Evolutionary conservation across 2,888 invertebrate genomes (phyloP), one percentile per base, ranked within the genome.

Genomic region (Poecilus cupreus): DNA sequence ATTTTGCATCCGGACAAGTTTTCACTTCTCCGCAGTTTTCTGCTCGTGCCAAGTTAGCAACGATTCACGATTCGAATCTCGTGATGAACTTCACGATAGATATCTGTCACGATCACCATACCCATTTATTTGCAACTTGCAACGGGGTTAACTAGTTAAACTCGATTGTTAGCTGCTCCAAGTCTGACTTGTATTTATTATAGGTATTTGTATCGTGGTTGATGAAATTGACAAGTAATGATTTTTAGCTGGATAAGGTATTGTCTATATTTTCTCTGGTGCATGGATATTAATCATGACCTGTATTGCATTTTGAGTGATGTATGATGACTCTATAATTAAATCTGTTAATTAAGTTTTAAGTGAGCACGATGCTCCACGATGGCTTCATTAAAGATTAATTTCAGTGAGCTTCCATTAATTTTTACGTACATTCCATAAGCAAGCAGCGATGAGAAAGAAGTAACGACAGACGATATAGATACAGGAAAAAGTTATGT

Each of bases 251-350:
- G 10, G 11, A 2, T n/a, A 43, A 43, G 43, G 43, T 13, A 43
- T 43, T 43, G 43, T 43, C n/a, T 43, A 2, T 43, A 13, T 43
- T 43, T 43, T 43, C 43, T 43, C 43, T 13, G 43, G 5, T 32
- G 32, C 32, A 32, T 8, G n/a, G 43, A 43, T 43, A 43, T 43
- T 43, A 43, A 43, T 43, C 43, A 43, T 43, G 43, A 43, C 43
- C 43, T 43, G 43, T 43, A 43, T 43, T 43, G 43, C 43, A 43
- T 43, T 43, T 43, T 43, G 43, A 43, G 43, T 43, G 43, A 43
- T 43, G 43, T 43, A 43, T 60, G 57, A 57, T 57, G 60, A 60
- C 24, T 60, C 22, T 60, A 60, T 60, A 60, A 60, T 60, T 60
- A 32, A 60, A 60, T 26, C 60, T 11, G 24, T 24, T 60, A 60